These are phyloP conservation scores for Danio jaintianensis DNA, from an alignment of 2,797 vertebrate genomes.

Conservation along the genomic window DNA sequence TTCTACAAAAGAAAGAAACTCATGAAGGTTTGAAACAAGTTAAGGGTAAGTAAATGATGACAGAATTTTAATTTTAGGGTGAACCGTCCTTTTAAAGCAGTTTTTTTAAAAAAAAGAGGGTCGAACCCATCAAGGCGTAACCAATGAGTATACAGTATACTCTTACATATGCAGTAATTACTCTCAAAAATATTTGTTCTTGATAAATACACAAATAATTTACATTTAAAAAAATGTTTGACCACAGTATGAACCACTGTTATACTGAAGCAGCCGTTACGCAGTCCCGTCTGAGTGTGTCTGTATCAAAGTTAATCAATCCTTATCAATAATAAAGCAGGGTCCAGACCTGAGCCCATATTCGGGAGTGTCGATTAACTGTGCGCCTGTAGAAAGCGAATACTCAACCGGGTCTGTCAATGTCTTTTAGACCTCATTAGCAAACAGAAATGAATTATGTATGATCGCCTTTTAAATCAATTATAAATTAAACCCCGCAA, in stretches of 20 bases:
- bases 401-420: slow-evolving; percentile 39
- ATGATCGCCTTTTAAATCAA: slow-evolving; percentile 51
- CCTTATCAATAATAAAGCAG: slow-evolving; percentile 54
- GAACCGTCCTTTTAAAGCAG: too few species aligned
- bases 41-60: too few species aligned
- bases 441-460: slow-evolving; percentile 47
- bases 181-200: too few species aligned
- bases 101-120: too few species aligned
- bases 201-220: not conserved
- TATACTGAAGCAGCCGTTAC: not conserved
- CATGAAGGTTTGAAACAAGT: too few species aligned
- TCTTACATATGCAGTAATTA: too few species aligned
- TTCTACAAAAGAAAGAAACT: too few species aligned
- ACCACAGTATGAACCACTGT: not conserved
- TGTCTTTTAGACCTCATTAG: slow-evolving; percentile 42
- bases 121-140: too few species aligned
- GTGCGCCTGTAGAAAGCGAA: slow-evolving; percentile 44
- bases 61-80: too few species aligned
- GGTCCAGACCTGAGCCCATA: slow-evolving; percentile 26
- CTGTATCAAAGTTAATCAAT: slow-evolving; percentile 51
- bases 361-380: slow-evolving; percentile 48
- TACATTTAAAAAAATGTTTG: not conserved
- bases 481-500: slow-evolving; percentile 53
- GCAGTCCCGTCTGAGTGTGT: slow-evolving; percentile 7
- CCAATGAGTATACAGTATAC: too few species aligned